phyloP scores from a whole-genome alignment of 2,797 vertebrate species.

The Phrynocephalus forsythii region DNA sequence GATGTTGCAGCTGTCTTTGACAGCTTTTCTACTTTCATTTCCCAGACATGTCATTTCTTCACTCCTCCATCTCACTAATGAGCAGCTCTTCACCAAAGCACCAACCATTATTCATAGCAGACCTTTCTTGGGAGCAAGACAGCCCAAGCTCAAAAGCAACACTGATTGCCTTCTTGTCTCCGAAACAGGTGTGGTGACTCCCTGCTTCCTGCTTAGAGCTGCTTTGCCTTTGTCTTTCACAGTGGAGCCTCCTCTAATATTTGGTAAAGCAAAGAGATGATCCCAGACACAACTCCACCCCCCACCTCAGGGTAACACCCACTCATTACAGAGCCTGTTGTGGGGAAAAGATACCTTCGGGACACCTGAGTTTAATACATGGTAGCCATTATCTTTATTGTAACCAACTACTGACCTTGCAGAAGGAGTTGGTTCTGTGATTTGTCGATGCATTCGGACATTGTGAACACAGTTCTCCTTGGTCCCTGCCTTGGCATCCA shows the following conservation, averaged over 20 bases:
- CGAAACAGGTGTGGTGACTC: not conserved
- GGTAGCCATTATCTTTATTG: not conserved
- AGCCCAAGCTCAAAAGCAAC: not conserved
- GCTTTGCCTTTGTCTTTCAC: no score
- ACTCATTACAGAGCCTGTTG: not conserved
- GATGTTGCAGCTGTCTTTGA: no score
- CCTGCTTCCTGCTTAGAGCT: not conserved
- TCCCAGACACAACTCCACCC: no score
- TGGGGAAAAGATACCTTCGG: not conserved
- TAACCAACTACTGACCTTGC: slow-evolving; percentile 79
- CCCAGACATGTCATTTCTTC: not conserved
- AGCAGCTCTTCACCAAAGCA: not conserved
- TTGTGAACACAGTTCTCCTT: slow-evolving; percentile 88
- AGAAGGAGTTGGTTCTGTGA: slow-evolving; percentile 89
- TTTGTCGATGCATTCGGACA: slow-evolving; percentile 90
- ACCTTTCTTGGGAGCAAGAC: not conserved
- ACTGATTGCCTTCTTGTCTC: not conserved
- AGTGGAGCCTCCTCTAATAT: not conserved
- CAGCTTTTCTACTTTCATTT: not conserved
- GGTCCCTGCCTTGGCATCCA: slow-evolving; percentile 84
- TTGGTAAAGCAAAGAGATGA: not conserved
- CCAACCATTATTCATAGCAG: not conserved
- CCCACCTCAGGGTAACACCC: no score
- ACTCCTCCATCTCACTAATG: not conserved
- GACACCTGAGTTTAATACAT: not conserved